Base-by-base conservation (phyloP, 2,888 invertebrate genomes). In the Trissolcus japonicus region DNA sequence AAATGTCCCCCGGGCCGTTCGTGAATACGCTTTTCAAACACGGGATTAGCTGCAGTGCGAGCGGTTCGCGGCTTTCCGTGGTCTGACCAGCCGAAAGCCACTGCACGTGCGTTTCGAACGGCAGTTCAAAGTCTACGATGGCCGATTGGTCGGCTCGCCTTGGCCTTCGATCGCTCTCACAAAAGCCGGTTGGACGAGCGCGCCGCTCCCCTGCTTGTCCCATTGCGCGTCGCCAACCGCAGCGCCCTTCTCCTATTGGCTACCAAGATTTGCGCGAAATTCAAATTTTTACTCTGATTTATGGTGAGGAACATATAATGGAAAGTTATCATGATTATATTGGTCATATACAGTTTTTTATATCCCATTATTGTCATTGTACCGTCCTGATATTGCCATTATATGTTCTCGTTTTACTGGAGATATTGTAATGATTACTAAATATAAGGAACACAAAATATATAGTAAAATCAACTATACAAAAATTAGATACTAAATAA, bases 71-170 rank as follows among this genome's bases (percentile, higher is more conserved):
- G 25, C 35, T 63, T 53, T 46, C 50, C 48, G 77, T 54, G 41
- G n/a, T 46, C 56, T 66, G 53, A 40, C 53, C 67, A 67, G 60
- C 69, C 61, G 60, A 14, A 59, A 60, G 51, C 29, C 60, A 71
- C 71, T 67, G 78, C 78, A 78, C 78, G 78, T 78, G 78, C 65
- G 78, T 72, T 78, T 67, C 78, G 72, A 72, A 72, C 71, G 60
- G 67, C 71, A 74, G 69, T 71, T 48, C 78, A 71, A 71, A 78
- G 74, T 75, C 74, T 74, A 67, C 69, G 74, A 71, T 71, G 78
- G 62, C 57, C 74, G 69, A 78, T 78, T 78, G 78, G 78, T 74
- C 62, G 53, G 66, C 59, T 51, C 21, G 19, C 57, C 41, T 56
- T 69, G 57, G 69, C 68, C 73, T 78, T 78, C 74, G 75, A 75